phyloP scores from a whole-genome alignment of 2,888 invertebrate species.

The Tenthredo livida region DNA sequence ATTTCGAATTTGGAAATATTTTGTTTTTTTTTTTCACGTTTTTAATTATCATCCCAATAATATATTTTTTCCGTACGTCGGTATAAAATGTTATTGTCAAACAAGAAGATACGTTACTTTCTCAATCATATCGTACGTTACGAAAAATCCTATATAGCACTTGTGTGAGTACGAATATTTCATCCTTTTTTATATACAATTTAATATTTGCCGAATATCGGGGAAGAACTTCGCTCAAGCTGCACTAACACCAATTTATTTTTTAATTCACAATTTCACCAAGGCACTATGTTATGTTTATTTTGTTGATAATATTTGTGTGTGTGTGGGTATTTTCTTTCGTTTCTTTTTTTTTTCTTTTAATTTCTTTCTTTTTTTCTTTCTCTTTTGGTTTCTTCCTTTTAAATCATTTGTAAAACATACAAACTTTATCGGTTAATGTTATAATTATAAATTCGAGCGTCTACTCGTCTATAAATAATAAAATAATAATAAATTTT shows the following conservation, averaged over 20 bases:
- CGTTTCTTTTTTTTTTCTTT: neutral
- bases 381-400: neutral
- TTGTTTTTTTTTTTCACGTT: neutral
- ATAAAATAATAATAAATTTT: neutral
- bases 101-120: conserved; percentile 42
- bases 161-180: conserved; percentile 19
- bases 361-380: neutral
- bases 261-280: conserved; percentile 38
- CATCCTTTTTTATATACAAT: neutral
- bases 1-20: neutral
- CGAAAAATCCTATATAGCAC: conserved; percentile 42
- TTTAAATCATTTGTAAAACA: neutral
- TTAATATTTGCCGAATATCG: neutral
- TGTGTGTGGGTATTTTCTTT: no score
- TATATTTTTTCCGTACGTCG: neutral
- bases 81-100: neutral
- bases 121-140: conserved; percentile 22
- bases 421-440: neutral
- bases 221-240: conserved; percentile 16
- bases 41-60: neutral
- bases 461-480: neutral
- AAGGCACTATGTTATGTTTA: conserved; percentile 47
- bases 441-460: neutral
- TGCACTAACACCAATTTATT: conserved; percentile 47
- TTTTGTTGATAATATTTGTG: neutral